phyloP scores from a whole-genome alignment of 1,140 invertebrate species.

The Euura lappo region DNA sequence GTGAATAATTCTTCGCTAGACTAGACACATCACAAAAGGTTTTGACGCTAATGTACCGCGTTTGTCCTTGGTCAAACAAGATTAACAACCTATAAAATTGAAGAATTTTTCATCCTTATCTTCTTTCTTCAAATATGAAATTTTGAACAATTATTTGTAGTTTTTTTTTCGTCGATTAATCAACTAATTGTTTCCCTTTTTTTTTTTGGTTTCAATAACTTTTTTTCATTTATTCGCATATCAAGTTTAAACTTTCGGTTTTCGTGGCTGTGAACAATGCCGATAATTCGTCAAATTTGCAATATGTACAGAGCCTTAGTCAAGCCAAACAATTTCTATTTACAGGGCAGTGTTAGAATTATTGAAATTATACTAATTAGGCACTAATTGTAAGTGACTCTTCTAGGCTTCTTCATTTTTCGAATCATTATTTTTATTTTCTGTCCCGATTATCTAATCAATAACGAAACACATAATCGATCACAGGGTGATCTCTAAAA shows the following conservation, averaged over 20 bases:
- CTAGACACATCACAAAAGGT: conserved; percentile 33
- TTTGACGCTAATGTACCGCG: neutral
- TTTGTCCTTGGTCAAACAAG: neutral
- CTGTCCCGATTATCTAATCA: neutral
- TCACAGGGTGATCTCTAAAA: no score
- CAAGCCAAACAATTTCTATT: conserved; percentile 29
- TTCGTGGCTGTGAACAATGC: neutral
- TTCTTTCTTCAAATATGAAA: neutral
- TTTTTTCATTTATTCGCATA: neutral
- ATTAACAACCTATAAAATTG: neutral
- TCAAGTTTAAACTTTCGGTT: neutral
- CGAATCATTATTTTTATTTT: neutral
- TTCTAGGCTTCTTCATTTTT: conserved; percentile 14
- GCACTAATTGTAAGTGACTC: conserved; percentile 42
- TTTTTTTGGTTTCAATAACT: neutral
- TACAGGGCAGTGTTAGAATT: conserved; percentile 48
- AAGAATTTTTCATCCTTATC: neutral
- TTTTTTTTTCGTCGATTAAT: neutral
- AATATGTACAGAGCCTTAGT: neutral
- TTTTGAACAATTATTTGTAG: neutral
- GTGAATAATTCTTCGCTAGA: conserved; percentile 30
- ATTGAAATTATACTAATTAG: conserved; percentile 41
- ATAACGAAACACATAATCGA: neutral
- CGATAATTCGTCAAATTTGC: neutral
- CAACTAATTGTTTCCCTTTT: neutral